Conservation (phyloP, 30 jellyfish, hydroid and myxozoan genomes). For the Mastigias papua region DNA sequence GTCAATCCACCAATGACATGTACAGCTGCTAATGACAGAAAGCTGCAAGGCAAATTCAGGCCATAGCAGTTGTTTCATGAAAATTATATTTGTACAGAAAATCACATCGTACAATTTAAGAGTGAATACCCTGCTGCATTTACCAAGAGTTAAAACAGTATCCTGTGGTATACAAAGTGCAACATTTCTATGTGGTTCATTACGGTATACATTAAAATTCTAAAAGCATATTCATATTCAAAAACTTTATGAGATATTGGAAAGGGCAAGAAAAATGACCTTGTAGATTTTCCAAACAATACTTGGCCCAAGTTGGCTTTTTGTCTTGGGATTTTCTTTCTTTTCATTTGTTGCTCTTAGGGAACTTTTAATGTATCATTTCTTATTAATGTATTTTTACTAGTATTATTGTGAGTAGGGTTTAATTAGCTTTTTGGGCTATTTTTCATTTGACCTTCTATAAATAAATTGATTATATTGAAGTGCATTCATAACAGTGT, state of each 20-base stretch:
- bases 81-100: background rate
- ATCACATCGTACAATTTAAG: background rate
- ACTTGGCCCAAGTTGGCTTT: background rate
- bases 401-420: too few species aligned
- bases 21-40: background rate
- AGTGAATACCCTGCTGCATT: background rate
- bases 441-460: too few species aligned
- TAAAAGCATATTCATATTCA: background rate
- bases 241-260: background rate
- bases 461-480: too few species aligned
- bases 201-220: background rate
- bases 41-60: background rate
- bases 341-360: too few species aligned
- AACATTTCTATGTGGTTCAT: background rate
- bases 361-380: too few species aligned
- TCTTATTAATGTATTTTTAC: too few species aligned
- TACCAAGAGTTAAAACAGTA: background rate
- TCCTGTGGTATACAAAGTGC: background rate
- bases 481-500: too few species aligned
- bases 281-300: background rate
- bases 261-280: background rate
- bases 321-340: background rate
- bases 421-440: too few species aligned
- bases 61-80: background rate
- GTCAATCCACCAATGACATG: background rate